Base-by-base conservation (phyloP, 2,797 vertebrate species). In the Aplochiton taeniatus region DNA sequence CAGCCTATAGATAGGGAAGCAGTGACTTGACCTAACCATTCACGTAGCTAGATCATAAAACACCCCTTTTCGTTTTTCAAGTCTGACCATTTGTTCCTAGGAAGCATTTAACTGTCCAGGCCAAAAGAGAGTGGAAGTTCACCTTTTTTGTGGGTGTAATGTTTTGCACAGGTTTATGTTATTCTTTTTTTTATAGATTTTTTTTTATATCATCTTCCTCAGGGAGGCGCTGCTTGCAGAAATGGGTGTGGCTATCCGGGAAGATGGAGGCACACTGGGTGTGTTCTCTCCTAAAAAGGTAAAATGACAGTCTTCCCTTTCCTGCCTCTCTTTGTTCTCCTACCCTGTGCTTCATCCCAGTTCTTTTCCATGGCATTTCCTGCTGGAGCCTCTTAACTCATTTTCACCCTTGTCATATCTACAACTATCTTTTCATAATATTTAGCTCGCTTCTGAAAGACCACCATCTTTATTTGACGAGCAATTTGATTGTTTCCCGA, bases 281-380 rank as follows among this genome's bases (percentile, higher is more conserved):
- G 98, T 99, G 58, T 99, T 99, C 83, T 99, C 98, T 19, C 98
- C 97, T 49, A 98, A 99, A 92, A 99, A 99, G 98, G 98, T 99
- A 94, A 45, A 61, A 8, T 10, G 11, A 47, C 11, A 8, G 13
- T 14, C 42, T 57, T 31, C 42, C 4, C 31, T 6, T 31, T 31
- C 31, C 31, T 31, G 31, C 31, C 31, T 31, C 6, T 31, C 31
- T 31, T 31, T 31, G 31, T 31, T 31, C 31, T 31, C 31, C 31
- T 31, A 31, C 31, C 31, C 31, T 31, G 31, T 2, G 2, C 31
- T 31, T 31, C 3, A 31, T 31, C 31, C 2, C 31, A 6, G 31
- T 12, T n/a, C 18, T 50, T 19, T 46, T 44, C 18, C 16, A 51
- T 14, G 18, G 19, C 52, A 54, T 17, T 17, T 7, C 18, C 11